Base-by-base conservation (phyloP, 2,797 vertebrate species). In the Nannoperca australis region DNA sequence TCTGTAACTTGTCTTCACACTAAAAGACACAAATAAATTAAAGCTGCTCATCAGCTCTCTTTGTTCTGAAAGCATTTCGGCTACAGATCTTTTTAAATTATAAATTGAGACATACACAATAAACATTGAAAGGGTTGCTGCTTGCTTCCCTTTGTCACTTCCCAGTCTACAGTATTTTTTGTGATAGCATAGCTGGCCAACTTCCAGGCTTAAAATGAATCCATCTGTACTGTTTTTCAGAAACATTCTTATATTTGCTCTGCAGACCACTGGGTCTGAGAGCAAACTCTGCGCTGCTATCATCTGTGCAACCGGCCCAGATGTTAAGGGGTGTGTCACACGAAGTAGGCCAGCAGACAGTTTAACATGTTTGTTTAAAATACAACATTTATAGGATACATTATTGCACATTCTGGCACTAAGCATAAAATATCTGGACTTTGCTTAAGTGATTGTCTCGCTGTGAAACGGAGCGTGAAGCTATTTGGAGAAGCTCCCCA, bases 371-470 rank as follows among this genome's bases (percentile, higher is more conserved):
- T 38, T 56, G 32, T 47, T 45, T n/a, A 9, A 11, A 66, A 66
- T 17, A 13, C n/a, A 5, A 22, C 15, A 27, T 59, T 49, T 56
- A 58, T 30, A 20, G 27, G 14, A 22, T n/a, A 34, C 22, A 30
- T 3, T 32, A 30, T 30, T 69, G 8, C 40, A 53, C 17, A 54
- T 50, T 38, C 38, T 73, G 68, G 4, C 63, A 44, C 30, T n/a
- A 30, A 54, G 20, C 50, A 42, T 49, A 58, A 62, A 70, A 42
- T 40, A 49, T 45, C 4, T 14, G 3, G 10, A 55, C 64, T 82
- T 76, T 62, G 45, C 44, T 27, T 71, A 54, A 67, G 40, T 64
- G 7, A 68, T 22, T 83, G 71, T 72, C 5, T 4, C 30, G 47
- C 44, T 59, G 54, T 71, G 65, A 12, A 69, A 73, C 42, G 73